Percentiles rank a stretch among this genome's conserved stretches.
These are phyloP conservation scores for Byasa hedistus DNA, from an alignment of 2,888 invertebrate species.

Conservation along the genomic window DNA sequence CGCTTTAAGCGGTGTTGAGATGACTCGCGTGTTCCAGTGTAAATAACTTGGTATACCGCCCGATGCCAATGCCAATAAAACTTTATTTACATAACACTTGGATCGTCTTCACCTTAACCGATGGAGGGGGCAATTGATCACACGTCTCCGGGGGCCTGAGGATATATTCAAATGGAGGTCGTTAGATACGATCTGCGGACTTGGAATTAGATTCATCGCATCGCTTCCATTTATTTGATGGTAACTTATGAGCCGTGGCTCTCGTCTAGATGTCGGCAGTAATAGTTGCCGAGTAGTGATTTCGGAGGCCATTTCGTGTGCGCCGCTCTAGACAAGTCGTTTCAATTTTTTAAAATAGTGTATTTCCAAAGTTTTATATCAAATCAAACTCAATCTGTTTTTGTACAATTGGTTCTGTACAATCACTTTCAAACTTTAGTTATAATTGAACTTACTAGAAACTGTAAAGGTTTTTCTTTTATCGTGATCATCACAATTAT, in stretches of 20 bases:
- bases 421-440: too few relatives aligned
- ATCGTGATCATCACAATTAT: too few relatives aligned
- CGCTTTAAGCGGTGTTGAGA: neutral
- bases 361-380: neutral
- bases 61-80: slow-evolving; percentile 16
- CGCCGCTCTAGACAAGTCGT: neutral
- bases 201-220: slow-evolving; percentile 29
- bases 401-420: too few relatives aligned
- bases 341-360: neutral
- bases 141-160: slow-evolving; percentile 28
- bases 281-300: slow-evolving; percentile 1
- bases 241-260: slow-evolving; percentile 25
- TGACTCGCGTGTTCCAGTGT: slow-evolving; percentile 17
- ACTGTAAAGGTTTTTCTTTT: too few relatives aligned
- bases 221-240: slow-evolving; percentile 28
- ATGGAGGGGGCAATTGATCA: slow-evolving; percentile 27
- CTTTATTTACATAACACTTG: slow-evolving; percentile 21
- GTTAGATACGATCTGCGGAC: slow-evolving; percentile 30
- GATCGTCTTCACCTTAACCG: slow-evolving; percentile 25
- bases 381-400: too few relatives aligned
- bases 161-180: slow-evolving; percentile 32
- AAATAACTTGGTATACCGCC: neutral
- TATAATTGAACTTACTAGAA: too few relatives aligned
- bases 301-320: neutral
- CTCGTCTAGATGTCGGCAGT: slow-evolving; percentile 4